A percentile compares a stretch with the other conserved stretches of the same genome.
These are phyloP conservation scores for Benitochromis conjunctus DNA, from an alignment of 2,113 vertebrate genomes.

Conservation along the genomic window DNA sequence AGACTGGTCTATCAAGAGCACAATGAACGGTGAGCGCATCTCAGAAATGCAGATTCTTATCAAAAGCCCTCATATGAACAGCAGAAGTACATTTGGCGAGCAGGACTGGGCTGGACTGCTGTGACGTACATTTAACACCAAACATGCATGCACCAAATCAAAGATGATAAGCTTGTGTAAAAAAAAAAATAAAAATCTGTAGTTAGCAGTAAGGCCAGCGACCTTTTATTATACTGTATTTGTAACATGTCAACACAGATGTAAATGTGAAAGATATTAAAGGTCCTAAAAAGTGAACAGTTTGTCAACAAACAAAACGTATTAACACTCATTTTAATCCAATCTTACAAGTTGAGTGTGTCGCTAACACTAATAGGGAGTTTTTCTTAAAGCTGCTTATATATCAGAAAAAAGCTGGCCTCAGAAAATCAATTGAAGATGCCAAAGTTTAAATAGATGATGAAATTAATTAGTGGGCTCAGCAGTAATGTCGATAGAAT, in stretches of 20 bases:
- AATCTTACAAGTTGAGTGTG: background rate
- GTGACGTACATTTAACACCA: background rate
- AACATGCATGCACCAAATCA: background rate
- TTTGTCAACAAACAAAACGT: background rate
- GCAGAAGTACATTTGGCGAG: background rate
- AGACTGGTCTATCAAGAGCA: slow-evolving; percentile 97
- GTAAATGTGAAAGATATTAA: no score
- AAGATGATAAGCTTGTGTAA: background rate
- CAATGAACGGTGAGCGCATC: slow-evolving; percentile 84
- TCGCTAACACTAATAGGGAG: background rate
- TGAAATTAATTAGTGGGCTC: background rate
- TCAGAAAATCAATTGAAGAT: background rate
- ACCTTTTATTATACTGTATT: background rate
- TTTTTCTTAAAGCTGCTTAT: background rate
- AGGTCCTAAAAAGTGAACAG: no score
- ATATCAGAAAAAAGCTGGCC: background rate
- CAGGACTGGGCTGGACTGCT: background rate
- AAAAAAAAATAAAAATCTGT: background rate
- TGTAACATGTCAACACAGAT: background rate
- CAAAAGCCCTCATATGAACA: background rate
- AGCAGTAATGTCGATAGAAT: slow-evolving; percentile 37
- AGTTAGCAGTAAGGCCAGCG: background rate
- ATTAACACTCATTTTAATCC: background rate
- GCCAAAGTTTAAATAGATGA: background rate
- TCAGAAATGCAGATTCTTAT: background rate